Conservation (phyloP, 1,140 invertebrate species). For the Hesperophylax magnus region DNA sequence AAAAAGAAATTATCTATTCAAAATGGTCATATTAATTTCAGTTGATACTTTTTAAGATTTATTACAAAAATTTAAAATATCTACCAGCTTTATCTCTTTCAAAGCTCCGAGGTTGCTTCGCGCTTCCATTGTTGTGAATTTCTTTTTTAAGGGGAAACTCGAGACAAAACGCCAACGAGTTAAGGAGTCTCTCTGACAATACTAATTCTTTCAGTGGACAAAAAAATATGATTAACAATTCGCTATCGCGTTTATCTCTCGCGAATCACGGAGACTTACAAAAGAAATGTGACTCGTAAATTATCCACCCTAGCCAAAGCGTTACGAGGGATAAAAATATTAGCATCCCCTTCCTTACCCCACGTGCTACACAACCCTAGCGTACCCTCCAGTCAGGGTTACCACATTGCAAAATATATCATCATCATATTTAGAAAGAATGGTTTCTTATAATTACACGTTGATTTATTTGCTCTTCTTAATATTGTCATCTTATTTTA, state of each 20-base stretch:
- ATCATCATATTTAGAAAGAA: background rate
- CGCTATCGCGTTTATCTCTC: slow-evolving; percentile 56
- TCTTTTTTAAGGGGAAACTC: slow-evolving; percentile 6
- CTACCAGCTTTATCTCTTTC: no score
- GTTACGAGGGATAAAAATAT: slow-evolving; percentile 59
- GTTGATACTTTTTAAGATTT: no score
- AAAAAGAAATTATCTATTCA: no score
- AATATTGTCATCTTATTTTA: no score
- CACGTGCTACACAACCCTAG: slow-evolving; percentile 30
- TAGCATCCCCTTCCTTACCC: slow-evolving; percentile 54
- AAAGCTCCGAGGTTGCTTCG: no score
- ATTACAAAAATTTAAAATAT: no score
- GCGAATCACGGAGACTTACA: slow-evolving; percentile 55
- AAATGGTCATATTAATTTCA: no score
- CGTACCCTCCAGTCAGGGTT: slow-evolving; percentile 20
- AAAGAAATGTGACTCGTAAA: slow-evolving; percentile 59
- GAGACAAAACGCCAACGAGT: slow-evolving; percentile 15
- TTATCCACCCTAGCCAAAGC: slow-evolving; percentile 54
- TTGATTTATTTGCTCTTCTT: no score
- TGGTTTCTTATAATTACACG: background rate
- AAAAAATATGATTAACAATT: slow-evolving; percentile 57
- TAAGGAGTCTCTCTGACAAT: slow-evolving; percentile 24
- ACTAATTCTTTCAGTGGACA: slow-evolving; percentile 33
- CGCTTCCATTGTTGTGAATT: background rate
- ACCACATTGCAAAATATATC: background rate